A percentile compares a stretch with the other conserved stretches of the same genome.
Conservation (phyloP, 2,797 vertebrate genomes). For the Neosilurus hyrtlii region DNA sequence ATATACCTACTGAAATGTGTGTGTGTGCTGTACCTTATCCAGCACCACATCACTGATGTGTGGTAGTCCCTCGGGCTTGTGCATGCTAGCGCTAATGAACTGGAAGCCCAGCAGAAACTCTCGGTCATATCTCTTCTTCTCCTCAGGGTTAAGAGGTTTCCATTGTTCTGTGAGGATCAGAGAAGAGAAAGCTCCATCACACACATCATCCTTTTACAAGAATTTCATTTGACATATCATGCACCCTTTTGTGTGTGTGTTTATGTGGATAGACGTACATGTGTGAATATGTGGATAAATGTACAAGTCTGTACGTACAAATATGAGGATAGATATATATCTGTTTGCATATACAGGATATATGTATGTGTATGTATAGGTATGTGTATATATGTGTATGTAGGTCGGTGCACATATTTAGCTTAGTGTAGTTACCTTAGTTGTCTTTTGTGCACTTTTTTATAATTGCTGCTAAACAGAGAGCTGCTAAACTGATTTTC, state of each 20-base stretch:
- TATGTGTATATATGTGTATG: no score
- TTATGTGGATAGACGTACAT: no score
- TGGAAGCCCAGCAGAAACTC: constrained; percentile 93
- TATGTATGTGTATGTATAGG: no score
- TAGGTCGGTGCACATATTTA: no score
- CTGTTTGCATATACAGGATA: not conserved
- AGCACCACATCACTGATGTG: constrained; percentile 94
- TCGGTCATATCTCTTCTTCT: constrained; percentile 95
- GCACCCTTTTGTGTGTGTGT: no score
- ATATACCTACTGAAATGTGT: not conserved
- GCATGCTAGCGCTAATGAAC: constrained; percentile 92
- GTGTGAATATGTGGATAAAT: no score
- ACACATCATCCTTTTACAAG: not conserved
- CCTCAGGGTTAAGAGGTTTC: constrained; percentile 89
- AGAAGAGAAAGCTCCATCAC: not conserved
- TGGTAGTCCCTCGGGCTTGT: constrained; percentile 92
- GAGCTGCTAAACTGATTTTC: no score
- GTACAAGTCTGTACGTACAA: no score
- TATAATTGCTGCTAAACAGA: no score
- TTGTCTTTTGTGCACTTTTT: no score
- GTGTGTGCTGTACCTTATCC: constrained; percentile 74
- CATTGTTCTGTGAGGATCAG: constrained; percentile 79
- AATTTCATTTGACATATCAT: not conserved
- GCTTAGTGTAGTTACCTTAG: no score
- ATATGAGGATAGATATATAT: no score